Base-by-base conservation (phyloP, 2,113 vertebrate species). In the Cyanoliseus patagonus region DNA sequence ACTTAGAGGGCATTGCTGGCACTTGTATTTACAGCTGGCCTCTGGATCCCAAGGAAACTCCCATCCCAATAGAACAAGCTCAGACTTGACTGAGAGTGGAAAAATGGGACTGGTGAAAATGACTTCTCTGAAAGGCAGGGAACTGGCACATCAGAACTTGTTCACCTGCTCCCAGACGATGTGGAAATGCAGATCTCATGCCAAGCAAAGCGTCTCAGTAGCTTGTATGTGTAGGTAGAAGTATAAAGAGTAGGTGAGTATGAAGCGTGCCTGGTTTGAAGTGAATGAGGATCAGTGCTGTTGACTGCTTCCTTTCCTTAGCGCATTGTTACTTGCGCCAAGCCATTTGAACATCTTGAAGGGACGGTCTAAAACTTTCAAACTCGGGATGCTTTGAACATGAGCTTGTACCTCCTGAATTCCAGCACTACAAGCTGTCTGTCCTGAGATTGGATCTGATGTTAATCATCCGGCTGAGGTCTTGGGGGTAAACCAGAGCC, bases 301-400 rank as follows among this genome's bases (percentile, higher is more conserved):
- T 22, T 72, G 49, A 8, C 17, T 52, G 8, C 62, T 31, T 46
- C 11, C 61, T 89, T 78, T 70, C 31, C 19, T 49, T 67, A 49
- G 42, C 20, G 9, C 25, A 4, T 20, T 41, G 28, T 68, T 52
- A 49, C 3, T 73, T 75, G 51, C 31, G 17, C 25, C 13, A 49
- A 49, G 13, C 23, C 1, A 2, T 82, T 28, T 79, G 27, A 73
- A 42, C 0, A 0, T 39, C 17, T 17, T 76, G 17, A 85, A 73
- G 28, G 11, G 52, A 37, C 49, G 53, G 25, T 16, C 23, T 47
- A 59, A 69, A 33, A 13, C 28, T 88, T 64, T 76, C 9, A 59
- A 55, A 23, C n/a, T 37, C 0, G 0, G 42, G 27, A 17, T 75
- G 28, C 57, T 11, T 82, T 1, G 2, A 64, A 28, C 28, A 62